phyloP scores from a whole-genome alignment of 2,113 vertebrate species.

The Stictonetta naevosa region DNA sequence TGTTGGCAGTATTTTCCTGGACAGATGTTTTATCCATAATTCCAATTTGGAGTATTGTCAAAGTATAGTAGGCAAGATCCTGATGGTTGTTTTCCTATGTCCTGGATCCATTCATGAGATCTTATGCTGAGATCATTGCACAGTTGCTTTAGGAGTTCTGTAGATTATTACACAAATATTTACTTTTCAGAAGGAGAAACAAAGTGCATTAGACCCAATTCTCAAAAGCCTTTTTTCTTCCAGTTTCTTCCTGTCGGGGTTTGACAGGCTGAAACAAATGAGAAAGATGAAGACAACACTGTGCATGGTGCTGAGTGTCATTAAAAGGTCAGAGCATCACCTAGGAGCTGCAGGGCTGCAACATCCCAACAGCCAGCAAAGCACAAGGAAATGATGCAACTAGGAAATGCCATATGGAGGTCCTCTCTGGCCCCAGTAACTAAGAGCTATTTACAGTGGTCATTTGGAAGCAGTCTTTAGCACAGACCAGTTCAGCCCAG shows the following conservation, averaged over 20 bases:
- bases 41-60: not conserved
- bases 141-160: conserved; percentile 4
- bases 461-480: not conserved
- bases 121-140: not conserved
- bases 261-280: not conserved
- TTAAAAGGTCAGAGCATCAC: not conserved
- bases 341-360: rapidly evolving
- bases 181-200: conserved; percentile 5
- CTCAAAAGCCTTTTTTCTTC: not conserved
- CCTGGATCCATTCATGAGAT: not conserved
- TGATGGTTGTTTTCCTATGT: not conserved
- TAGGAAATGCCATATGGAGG: not conserved
- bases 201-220: not conserved
- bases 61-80: conserved; percentile 23
- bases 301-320: not conserved
- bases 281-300: not conserved
- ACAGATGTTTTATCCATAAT: conserved; percentile 19
- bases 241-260: not conserved
- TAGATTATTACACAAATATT: conserved; percentile 8
- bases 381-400: not conserved
- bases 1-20: not conserved
- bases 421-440: not conserved
- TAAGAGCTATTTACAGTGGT: not conserved
- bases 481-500: not conserved
- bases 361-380: not conserved